A percentile compares a stretch with the other conserved stretches of the same genome.
Conservation (phyloP, 1,140 invertebrate species). For the Trinorchestia longiramus region DNA sequence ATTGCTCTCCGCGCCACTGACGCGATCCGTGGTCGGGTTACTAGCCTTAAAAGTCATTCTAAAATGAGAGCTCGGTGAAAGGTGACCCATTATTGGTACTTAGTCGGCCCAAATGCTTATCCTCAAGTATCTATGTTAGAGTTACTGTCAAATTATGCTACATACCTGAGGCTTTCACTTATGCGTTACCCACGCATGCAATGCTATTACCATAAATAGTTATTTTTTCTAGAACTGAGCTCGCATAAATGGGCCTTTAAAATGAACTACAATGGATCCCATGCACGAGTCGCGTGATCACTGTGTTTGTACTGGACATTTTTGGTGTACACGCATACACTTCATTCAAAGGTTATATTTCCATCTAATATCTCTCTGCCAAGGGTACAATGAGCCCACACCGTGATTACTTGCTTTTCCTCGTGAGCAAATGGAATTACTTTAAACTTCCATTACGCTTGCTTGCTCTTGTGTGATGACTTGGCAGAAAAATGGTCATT, state of each 20-base stretch:
- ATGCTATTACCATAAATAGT: not conserved
- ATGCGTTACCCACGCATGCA: not conserved
- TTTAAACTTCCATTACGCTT: conserved; percentile 26
- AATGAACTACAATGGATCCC: not conserved
- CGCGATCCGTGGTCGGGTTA: conserved; percentile 22
- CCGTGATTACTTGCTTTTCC: not conserved
- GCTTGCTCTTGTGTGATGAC: conserved; percentile 27
- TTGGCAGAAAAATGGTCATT: conserved; percentile 38
- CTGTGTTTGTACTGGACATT: not conserved
- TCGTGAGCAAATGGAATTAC: conserved; percentile 21
- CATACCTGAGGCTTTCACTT: not conserved
- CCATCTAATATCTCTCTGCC: not conserved
- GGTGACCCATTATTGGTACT: conserved; percentile 44
- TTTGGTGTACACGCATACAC: not conserved
- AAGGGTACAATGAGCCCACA: not conserved
- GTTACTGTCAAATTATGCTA: conserved; percentile 28
- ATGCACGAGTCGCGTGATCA: not conserved
- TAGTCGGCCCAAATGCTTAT: conserved; percentile 8
- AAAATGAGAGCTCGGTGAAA: conserved; percentile 22
- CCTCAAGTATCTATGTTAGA: conserved; percentile 6
- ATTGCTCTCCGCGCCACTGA: not conserved
- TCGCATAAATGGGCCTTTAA: not conserved
- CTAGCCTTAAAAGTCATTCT: conserved; percentile 32
- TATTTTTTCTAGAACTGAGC: not conserved
- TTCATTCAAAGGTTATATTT: not conserved